Percentiles rank a stretch among this genome's conserved stretches.
These are phyloP conservation scores for Brachirus orientalis DNA, from an alignment of 2,113 vertebrate genomes.

Conservation along the genomic window DNA sequence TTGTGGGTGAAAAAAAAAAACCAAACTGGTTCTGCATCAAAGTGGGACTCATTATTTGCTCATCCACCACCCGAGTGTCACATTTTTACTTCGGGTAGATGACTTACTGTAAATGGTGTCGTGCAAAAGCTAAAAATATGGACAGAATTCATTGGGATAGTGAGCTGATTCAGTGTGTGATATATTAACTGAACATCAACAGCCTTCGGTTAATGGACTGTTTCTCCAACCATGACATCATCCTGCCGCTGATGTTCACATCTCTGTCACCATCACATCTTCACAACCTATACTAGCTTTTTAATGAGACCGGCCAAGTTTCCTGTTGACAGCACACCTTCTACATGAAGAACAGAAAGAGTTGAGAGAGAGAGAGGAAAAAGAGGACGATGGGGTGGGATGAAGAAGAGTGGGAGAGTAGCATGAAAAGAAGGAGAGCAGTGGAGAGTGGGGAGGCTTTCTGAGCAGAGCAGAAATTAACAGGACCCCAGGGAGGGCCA, in stretches of 20 bases:
- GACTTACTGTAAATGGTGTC: not conserved
- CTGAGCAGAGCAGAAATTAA: conserved; percentile 79
- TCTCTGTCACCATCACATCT: conserved; percentile 55
- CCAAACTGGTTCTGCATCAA: too few species aligned
- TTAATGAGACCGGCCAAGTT: conserved; percentile 69
- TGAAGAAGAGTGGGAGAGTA: conserved; percentile 49
- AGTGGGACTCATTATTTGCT: too few species aligned
- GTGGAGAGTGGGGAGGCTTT: conserved; percentile 71
- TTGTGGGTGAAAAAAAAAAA: too few species aligned
- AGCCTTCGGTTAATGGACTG: conserved; percentile 51
- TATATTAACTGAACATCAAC: conserved; percentile 30
- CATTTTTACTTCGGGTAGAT: not conserved
- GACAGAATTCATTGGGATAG: conserved; percentile 5
- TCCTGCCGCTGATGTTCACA: conserved; percentile 56
- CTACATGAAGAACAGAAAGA: conserved; percentile 44
- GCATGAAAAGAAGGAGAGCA: conserved; percentile 59
- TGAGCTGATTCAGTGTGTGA: conserved; percentile 7
- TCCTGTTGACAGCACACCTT: conserved; percentile 62
- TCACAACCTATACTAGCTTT: conserved; percentile 60
- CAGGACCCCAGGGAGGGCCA: conserved; percentile 72
- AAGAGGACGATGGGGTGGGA: conserved; percentile 20
- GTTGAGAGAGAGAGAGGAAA: conserved; percentile 5
- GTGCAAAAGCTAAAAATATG: not conserved
- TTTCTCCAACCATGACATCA: conserved; percentile 44
- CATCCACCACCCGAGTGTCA: not conserved